Evolutionary conservation across 1,140 invertebrate species (phyloP).

Genomic region (Colletes gigas): DNA sequence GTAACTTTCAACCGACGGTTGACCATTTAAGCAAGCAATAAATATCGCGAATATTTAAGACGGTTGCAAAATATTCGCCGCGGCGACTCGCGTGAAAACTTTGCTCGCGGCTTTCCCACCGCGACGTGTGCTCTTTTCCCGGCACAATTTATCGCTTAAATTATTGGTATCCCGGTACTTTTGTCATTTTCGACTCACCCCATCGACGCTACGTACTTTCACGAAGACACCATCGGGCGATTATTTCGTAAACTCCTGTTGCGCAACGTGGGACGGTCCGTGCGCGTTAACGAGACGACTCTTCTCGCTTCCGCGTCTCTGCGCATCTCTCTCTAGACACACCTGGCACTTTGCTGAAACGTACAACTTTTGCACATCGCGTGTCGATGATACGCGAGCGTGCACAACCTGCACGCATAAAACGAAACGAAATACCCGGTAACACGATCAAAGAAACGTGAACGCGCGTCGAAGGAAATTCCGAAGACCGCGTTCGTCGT

Average conservation of each 20-base stretch:
- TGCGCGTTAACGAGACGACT: neutral
- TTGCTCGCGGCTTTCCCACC: constrained; percentile 29
- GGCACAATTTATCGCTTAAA: neutral
- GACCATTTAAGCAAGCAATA: constrained; percentile 24
- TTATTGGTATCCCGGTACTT: neutral
- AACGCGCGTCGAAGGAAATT: constrained; percentile 39
- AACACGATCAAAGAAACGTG: constrained; percentile 31
- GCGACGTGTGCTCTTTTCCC: neutral
- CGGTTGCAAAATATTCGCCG: constrained; percentile 26
- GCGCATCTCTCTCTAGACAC: neutral
- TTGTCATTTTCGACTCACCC: neutral
- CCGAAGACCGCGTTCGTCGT: constrained; percentile 17
- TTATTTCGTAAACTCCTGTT: neutral
- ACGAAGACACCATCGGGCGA: neutral
- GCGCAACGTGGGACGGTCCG: neutral
- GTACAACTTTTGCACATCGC: neutral
- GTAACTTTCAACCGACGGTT: neutral
- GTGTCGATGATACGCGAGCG: constrained; percentile 3
- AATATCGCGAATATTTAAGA: constrained; percentile 39
- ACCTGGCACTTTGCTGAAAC: neutral
- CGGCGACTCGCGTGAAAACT: constrained; percentile 26
- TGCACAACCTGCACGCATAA: constrained; percentile 6
- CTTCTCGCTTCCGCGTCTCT: too few relatives aligned
- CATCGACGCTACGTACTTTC: constrained; percentile 1
- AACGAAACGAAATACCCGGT: constrained; percentile 31